Percentiles rank a stretch among this genome's conserved stretches.
Conservation (phyloP, 2,113 vertebrate genomes). For the Silurus glanis region DNA sequence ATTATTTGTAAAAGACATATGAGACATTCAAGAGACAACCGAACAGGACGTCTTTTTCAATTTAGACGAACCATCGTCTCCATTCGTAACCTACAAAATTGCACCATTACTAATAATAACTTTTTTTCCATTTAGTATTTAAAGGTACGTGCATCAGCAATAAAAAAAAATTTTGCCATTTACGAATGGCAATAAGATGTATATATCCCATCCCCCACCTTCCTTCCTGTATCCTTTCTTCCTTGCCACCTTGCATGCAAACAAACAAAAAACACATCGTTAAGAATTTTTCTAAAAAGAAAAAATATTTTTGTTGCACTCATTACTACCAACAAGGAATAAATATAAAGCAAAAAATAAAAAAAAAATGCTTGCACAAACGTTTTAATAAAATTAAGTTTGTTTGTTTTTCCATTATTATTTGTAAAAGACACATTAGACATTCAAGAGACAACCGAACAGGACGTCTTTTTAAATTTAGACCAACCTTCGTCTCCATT, state of each 20-base stretch:
- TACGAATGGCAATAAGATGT: background rate
- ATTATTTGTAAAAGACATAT: background rate
- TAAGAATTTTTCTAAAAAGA: too few species aligned
- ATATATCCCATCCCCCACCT: background rate
- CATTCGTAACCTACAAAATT: background rate
- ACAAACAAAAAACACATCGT: background rate
- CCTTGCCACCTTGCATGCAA: background rate
- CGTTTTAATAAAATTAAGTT: background rate
- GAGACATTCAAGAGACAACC: background rate
- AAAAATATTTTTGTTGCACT: background rate
- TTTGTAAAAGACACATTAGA: background rate
- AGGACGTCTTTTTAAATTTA: background rate
- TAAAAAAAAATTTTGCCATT: background rate
- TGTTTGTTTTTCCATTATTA: background rate
- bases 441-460: background rate
- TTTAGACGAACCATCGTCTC: background rate
- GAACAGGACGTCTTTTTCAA: background rate
- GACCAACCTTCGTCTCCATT: background rate
- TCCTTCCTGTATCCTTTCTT: background rate
- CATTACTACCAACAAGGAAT: background rate
- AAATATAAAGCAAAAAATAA: too few species aligned
- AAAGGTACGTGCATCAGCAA: background rate
- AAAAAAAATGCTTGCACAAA: background rate
- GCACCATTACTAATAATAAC: background rate
- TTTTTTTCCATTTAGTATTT: too few species aligned